Base-by-base conservation (phyloP, 35 echinoderm and acorn worm genomes). In the Diadema setosum region DNA sequence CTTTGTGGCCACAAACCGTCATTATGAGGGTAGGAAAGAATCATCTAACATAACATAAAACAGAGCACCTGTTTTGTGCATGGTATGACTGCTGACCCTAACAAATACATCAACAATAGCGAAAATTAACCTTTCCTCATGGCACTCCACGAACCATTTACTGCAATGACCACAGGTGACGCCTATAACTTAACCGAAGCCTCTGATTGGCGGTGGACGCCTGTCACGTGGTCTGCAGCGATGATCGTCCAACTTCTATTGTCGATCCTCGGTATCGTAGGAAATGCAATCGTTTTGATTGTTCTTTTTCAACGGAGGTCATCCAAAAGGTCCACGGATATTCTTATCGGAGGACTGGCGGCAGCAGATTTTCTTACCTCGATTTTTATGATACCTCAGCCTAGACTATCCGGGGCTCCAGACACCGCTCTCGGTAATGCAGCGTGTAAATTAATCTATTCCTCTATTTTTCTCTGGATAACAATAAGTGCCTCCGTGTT, bases 291-390 rank as follows among this genome's bases (percentile, higher is more conserved):
- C 33, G 96, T 98, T 9, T 64, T 94, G 29, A 17, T 87, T 15
- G 86, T 94, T 12, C 91, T 91, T 32, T 75, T 85, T 2, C 73
- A 89, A 9, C 91, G 88, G 35, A 26, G 73, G n/a, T 39, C 73
- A 25, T 42, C 44, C 35, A 85, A 87, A 14, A 94, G 56, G 42
- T 81, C 91, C 34, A 94, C 96, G 11, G 87, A 94, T 58, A 88
- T 75, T 20, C 91, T 98, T 35, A 94, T 98, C 42, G 64, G 94
- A 31, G 82, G 81, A 63, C 32, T 98, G 25, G 92, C 92, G 5
- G 58, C 59, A 3, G 96, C 96, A 2, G 96, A 98, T 76, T 81
- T 94, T 12, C 75, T 98, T 2, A 89, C 91, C 0, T 98, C 96
- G 7, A 49, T 94, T 12, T 65, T 81, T 17, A 87, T 98, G 33